These are phyloP conservation scores for Epicauta chinensis DNA, from an alignment of 1,140 invertebrate species.

Conservation along the genomic window DNA sequence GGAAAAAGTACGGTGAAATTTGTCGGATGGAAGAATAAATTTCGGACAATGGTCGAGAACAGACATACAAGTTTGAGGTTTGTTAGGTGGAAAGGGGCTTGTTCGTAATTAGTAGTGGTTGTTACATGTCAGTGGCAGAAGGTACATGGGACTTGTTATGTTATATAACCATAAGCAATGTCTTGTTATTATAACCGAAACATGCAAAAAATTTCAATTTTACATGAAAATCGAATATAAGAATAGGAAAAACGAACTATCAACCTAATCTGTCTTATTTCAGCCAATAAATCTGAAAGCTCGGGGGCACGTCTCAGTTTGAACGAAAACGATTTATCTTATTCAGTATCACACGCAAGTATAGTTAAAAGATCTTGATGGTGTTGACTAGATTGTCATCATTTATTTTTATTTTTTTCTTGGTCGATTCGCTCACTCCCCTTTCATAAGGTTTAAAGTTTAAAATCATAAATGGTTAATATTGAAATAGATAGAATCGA, in stretches of 20 bases:
- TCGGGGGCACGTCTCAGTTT: conserved; percentile 4
- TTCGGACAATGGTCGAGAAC: conserved; percentile 8
- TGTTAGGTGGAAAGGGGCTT: conserved; percentile 20
- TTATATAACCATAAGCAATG: conserved; percentile 14
- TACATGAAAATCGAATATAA: too few relatives aligned
- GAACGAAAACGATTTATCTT: conserved; percentile 5
- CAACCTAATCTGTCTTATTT: conserved; percentile 10
- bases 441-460: not conserved
- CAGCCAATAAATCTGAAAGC: conserved; percentile 5
- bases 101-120: conserved; percentile 29
- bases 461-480: too few relatives aligned
- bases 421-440: not conserved
- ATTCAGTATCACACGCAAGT: not conserved
- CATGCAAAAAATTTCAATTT: too few relatives aligned
- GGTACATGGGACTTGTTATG: conserved; percentile 32
- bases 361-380: not conserved
- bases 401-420: not conserved
- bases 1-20: too few relatives aligned
- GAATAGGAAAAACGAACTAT: conserved; percentile 1
- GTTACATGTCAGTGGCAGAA: conserved; percentile 31
- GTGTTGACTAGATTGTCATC: too few relatives aligned
- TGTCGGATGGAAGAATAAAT: too few relatives aligned
- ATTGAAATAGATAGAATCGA: too few relatives aligned
- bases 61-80: conserved; percentile 29
- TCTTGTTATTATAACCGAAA: too few relatives aligned